Percentiles rank a stretch among this genome's conserved stretches.
Conservation (phyloP, 2,888 invertebrate species). For the Fissipunctia ypsillon region DNA sequence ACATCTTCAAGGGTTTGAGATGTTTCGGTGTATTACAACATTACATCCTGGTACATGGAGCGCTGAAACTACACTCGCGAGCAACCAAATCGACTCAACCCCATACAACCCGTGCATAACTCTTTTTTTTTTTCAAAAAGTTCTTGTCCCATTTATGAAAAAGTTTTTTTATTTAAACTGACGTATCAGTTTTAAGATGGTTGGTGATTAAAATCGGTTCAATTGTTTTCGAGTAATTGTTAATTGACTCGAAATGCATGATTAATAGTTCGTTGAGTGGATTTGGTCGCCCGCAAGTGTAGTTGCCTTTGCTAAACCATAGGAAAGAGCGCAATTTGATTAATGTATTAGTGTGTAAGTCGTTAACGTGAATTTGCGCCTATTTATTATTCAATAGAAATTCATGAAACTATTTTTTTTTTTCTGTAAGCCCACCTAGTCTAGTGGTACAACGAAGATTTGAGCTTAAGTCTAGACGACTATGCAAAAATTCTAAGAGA, state of each 20-base stretch:
- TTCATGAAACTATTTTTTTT: background rate
- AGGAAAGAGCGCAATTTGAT: background rate
- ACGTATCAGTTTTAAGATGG: no score
- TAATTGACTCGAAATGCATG: no score
- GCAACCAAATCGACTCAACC: no score
- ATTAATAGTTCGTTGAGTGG: no score
- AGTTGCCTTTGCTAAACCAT: conserved; percentile 22
- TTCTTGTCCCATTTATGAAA: no score
- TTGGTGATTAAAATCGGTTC: no score
- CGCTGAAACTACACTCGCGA: no score
- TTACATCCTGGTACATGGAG: conserved; percentile 4
- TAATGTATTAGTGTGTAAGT: background rate
- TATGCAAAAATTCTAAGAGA: conserved; percentile 31
- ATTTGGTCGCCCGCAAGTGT: no score
- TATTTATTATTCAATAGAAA: background rate
- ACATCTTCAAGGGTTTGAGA: background rate
- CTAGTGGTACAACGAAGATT: conserved; percentile 3
- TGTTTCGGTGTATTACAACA: conserved; percentile 3
- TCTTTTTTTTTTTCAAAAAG: no score
- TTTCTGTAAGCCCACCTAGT: conserved; percentile 2
- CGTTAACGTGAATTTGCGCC: background rate
- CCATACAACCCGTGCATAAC: no score
- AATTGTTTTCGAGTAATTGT: no score
- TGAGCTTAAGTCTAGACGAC: background rate
- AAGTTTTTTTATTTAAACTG: no score